Conservation (phyloP, 2,888 invertebrate genomes). For the Pemphredon lugubris region DNA sequence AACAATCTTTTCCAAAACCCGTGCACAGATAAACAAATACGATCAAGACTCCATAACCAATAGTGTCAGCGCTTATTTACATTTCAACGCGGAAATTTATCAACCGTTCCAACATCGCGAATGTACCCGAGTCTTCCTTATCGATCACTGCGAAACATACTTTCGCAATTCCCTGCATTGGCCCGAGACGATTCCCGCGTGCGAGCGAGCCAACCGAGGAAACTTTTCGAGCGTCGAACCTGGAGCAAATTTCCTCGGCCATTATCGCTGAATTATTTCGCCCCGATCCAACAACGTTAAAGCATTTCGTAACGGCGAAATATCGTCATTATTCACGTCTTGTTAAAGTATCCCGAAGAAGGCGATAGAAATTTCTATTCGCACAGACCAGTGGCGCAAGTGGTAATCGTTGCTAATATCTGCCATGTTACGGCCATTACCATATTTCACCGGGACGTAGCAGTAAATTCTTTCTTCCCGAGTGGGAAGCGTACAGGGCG, state of each 20-base stretch:
- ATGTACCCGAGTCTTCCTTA: no score
- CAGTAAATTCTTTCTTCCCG: slow-evolving; percentile 59
- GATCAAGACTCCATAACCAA: no score
- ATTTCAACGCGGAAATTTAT: no score
- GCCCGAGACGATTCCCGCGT: slow-evolving; percentile 25
- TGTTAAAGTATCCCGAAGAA: slow-evolving; percentile 49
- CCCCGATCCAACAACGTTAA: slow-evolving; percentile 40
- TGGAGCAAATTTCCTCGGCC: slow-evolving; percentile 48
- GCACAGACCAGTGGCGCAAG: slow-evolving; percentile 56
- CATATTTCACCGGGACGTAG: slow-evolving; percentile 61
- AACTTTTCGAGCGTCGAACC: slow-evolving; percentile 22
- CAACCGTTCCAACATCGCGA: no score
- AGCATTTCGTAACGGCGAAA: slow-evolving; percentile 54
- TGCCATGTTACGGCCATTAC: slow-evolving; percentile 65
- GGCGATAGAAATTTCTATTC: slow-evolving; percentile 50
- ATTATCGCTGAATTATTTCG: slow-evolving; percentile 60
- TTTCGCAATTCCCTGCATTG: slow-evolving; percentile 15
- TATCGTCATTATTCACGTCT: slow-evolving; percentile 60
- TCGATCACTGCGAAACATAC: no score
- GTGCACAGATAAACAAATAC: no score
- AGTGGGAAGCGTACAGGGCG: slow-evolving; percentile 45
- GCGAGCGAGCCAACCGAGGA: neutral
- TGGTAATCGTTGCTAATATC: slow-evolving; percentile 69
- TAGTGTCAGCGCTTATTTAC: no score
- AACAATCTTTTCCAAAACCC: no score